Evolutionary conservation across 2,113 vertebrate genomes (phyloP).

Genomic region (Ptilorrhoa leucosticta): DNA sequence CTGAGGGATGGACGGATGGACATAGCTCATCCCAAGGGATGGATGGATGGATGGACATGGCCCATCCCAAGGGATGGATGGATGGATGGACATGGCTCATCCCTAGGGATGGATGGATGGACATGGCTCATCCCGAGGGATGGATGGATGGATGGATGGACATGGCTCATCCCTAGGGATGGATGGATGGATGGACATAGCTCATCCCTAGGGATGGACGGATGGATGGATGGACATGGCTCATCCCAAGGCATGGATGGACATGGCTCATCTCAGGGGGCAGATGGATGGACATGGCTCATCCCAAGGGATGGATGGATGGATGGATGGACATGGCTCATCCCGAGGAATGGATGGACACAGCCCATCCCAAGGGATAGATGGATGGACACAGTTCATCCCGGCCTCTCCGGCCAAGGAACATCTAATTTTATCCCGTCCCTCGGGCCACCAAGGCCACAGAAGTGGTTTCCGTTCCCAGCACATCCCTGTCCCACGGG

Average conservation of each 20-base stretch:
- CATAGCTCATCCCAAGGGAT: background rate
- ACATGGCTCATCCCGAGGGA: background rate
- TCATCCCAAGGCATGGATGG: background rate
- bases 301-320: background rate
- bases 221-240: background rate
- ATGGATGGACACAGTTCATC: background rate
- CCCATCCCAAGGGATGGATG: background rate
- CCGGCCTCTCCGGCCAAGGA: background rate
- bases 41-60: background rate
- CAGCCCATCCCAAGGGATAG: background rate
- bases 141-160: background rate
- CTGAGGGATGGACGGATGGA: background rate
- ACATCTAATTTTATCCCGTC: background rate
- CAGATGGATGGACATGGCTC: background rate
- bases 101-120: no score
- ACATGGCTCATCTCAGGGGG: background rate
- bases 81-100: background rate
- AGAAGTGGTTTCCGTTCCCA: background rate
- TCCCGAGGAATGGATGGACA: fast-evolving
- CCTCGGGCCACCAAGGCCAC: fast-evolving
- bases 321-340: background rate
- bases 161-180: background rate
- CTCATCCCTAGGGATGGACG: background rate
- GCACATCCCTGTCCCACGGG: background rate
- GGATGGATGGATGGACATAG: background rate